phyloP scores from a whole-genome alignment of 2,888 invertebrate species.

The Theretra japonica region DNA sequence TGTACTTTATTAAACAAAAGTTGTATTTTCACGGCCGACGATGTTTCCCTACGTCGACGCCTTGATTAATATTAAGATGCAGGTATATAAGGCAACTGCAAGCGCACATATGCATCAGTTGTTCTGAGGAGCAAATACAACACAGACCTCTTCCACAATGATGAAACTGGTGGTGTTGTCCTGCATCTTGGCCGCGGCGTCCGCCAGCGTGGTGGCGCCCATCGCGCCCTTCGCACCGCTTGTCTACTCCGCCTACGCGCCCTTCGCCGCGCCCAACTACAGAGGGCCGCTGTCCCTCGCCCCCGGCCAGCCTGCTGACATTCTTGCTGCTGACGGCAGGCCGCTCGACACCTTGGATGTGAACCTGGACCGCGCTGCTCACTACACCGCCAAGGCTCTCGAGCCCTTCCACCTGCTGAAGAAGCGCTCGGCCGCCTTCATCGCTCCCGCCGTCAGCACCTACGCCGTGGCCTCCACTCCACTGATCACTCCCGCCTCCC shows the following conservation, averaged over 20 bases:
- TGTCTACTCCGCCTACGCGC: slow-evolving; percentile 41
- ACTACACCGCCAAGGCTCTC: slow-evolving; percentile 64
- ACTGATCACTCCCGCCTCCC: slow-evolving; percentile 46
- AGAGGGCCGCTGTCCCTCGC: slow-evolving; percentile 48
- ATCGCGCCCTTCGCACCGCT: slow-evolving; percentile 43
- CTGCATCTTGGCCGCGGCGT: slow-evolving; percentile 85
- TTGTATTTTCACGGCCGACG: slow-evolving; percentile 66
- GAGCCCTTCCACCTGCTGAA: slow-evolving; percentile 58
- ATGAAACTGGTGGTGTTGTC: slow-evolving; percentile 86
- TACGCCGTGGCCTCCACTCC: slow-evolving; percentile 46
- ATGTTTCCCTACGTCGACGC: slow-evolving; percentile 64
- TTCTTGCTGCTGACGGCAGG: slow-evolving; percentile 71
- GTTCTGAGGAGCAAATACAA: slow-evolving; percentile 60
- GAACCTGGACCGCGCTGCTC: slow-evolving; percentile 72
- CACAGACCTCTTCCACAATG: slow-evolving; percentile 80
- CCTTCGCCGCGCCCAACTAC: slow-evolving; percentile 39
- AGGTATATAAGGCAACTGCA: slow-evolving; percentile 63
- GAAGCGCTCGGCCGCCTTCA: slow-evolving; percentile 63
- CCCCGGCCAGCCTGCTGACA: slow-evolving; percentile 73
- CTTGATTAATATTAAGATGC: slow-evolving; percentile 49
- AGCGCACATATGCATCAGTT: slow-evolving; percentile 64
- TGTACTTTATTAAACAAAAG: slow-evolving; percentile 43
- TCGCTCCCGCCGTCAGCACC: slow-evolving; percentile 34
- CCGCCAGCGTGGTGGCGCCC: slow-evolving; percentile 61
- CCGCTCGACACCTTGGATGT: slow-evolving; percentile 76